Conservation (phyloP, 2,797 vertebrate genomes). For the Acanthiza pusilla region DNA sequence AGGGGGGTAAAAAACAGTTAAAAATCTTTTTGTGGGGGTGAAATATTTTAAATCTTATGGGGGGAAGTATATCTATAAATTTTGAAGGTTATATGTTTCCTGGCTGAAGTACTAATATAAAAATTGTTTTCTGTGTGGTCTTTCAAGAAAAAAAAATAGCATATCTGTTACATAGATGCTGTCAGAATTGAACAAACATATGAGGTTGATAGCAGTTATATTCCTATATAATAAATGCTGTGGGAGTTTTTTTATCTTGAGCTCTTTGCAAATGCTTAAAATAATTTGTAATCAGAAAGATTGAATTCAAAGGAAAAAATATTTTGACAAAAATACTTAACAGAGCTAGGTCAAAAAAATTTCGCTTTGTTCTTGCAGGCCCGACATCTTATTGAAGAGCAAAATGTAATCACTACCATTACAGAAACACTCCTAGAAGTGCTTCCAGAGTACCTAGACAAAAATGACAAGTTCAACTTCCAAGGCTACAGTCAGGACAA, state of each 20-base stretch:
- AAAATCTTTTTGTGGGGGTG: background rate
- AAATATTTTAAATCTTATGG: background rate
- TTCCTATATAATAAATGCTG: background rate
- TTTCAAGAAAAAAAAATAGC: background rate
- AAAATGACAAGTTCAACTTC: conserved; percentile 91
- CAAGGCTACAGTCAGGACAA: conserved; percentile 94
- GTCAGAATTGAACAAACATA: background rate
- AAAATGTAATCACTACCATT: conserved; percentile 89
- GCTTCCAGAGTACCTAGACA: conserved; percentile 88
- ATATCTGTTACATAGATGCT: background rate
- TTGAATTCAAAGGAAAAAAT: background rate
- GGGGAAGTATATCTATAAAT: background rate
- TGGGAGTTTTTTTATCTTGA: background rate
- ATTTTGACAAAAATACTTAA: background rate
- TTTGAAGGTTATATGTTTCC: background rate
- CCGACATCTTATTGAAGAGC: conserved; percentile 92
- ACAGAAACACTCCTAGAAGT: conserved; percentile 90
- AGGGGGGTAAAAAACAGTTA: background rate
- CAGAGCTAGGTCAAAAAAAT: background rate
- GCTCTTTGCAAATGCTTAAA: background rate
- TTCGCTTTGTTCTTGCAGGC: conserved; percentile 74
- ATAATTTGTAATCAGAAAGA: background rate
- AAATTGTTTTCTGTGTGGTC: background rate
- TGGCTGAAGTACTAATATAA: background rate
- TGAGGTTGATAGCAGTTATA: background rate